Conservation (phyloP, 1,140 invertebrate species). For the Melipona quadrifasciata region DNA sequence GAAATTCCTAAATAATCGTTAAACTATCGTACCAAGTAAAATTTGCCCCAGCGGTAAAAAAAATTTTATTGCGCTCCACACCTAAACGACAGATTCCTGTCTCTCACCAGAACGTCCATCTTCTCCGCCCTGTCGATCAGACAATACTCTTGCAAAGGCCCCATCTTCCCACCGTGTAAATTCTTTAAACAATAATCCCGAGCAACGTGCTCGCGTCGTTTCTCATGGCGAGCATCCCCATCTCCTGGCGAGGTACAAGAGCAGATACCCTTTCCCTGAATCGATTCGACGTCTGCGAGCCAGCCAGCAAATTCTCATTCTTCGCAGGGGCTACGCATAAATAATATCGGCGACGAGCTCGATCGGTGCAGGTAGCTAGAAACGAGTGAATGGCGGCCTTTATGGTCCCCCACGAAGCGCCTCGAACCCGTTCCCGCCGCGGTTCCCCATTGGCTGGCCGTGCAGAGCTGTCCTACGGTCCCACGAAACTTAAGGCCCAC, state of each 20-base stretch:
- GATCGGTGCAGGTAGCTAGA: constrained; percentile 47
- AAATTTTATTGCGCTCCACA: too few species aligned
- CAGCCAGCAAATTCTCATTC: constrained; percentile 13
- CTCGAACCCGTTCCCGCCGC: constrained; percentile 64
- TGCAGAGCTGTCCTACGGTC: constrained; percentile 45
- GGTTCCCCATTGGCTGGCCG: constrained; percentile 62
- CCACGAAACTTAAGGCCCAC: constrained; percentile 58
- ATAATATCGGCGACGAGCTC: constrained; percentile 35
- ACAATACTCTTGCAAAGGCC: neutral
- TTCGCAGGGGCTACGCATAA: constrained; percentile 34
- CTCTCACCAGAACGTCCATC: too few species aligned
- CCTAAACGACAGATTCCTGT: too few species aligned
- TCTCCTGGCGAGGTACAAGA: neutral
- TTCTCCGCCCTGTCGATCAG: too few species aligned
- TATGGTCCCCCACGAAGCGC: constrained; percentile 56
- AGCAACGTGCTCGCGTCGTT: neutral
- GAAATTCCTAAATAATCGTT: too few species aligned
- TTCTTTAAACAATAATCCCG: neutral
- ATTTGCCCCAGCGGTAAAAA: too few species aligned
- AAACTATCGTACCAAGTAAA: too few species aligned
- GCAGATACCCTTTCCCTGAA: constrained; percentile 12
- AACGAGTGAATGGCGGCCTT: constrained; percentile 15
- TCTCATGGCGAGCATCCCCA: constrained; percentile 16
- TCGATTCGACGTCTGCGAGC: neutral
- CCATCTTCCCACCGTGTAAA: neutral